phyloP scores from a whole-genome alignment of 2,113 vertebrate genomes.

The Tursiops truncatus region DNA sequence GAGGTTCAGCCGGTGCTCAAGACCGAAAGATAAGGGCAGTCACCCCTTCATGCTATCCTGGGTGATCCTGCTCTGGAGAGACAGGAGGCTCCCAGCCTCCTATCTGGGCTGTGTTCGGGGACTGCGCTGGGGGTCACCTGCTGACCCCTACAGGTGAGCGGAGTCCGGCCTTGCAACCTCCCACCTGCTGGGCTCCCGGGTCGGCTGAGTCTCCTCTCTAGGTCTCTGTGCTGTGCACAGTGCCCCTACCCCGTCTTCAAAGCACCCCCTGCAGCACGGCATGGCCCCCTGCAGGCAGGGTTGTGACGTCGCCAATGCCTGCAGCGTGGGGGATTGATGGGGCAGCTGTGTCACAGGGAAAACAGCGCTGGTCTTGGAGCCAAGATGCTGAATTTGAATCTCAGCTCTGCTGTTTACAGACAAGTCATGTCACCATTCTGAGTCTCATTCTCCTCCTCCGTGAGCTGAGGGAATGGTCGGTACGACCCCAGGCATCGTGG shows the following conservation, averaged over 20 bases:
- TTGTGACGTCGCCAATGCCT: background rate
- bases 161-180: background rate
- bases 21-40: background rate
- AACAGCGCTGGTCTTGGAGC: background rate
- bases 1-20: background rate
- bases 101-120: background rate
- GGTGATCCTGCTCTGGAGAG: background rate
- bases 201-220: background rate
- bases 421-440: background rate
- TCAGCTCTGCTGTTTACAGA: background rate
- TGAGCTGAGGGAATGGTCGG: background rate
- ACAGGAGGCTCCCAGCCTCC: background rate
- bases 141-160: background rate
- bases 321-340: fast-evolving
- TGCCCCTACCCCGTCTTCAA: background rate
- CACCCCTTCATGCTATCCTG: background rate
- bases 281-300: background rate
- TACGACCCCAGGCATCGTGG: background rate
- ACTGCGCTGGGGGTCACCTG: background rate
- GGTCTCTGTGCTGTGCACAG: background rate
- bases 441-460: background rate
- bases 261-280: background rate
- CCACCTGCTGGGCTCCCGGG: too few species aligned
- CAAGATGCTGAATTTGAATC: background rate
- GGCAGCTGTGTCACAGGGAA: background rate